phyloP scores from a whole-genome alignment of 2,888 invertebrate genomes.

The Atherix ibis region DNA sequence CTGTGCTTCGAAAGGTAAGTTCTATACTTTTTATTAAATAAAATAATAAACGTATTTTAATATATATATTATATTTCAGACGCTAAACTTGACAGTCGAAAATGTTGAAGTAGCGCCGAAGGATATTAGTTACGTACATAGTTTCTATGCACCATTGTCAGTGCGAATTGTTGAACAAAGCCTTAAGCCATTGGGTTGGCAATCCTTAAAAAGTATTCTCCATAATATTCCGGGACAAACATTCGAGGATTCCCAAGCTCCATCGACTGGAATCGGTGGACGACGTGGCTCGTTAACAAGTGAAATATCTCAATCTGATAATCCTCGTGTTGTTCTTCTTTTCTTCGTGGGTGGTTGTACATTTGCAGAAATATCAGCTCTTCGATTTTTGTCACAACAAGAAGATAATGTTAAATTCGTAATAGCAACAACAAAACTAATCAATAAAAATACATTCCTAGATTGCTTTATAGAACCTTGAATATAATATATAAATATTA shows the following conservation, averaged over 20 bases:
- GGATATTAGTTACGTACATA: slow-evolving; percentile 83
- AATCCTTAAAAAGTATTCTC: slow-evolving; percentile 66
- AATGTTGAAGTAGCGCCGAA: slow-evolving; percentile 70
- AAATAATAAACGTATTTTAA: not conserved
- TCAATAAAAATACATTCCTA: slow-evolving; percentile 77
- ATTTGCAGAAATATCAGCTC: slow-evolving; percentile 75
- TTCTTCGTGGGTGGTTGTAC: slow-evolving; percentile 97
- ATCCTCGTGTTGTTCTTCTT: slow-evolving; percentile 56
- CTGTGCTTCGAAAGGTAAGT: slow-evolving; percentile 54
- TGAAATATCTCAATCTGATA: slow-evolving; percentile 36
- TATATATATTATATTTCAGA: slow-evolving; percentile 30
- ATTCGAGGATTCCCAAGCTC: slow-evolving; percentile 47
- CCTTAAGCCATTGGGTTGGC: slow-evolving; percentile 59
- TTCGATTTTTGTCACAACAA: slow-evolving; percentile 56
- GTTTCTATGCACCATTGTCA: slow-evolving; percentile 85
- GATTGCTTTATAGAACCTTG: slow-evolving; percentile 49
- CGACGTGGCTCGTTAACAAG: slow-evolving; percentile 42
- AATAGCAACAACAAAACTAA: slow-evolving; percentile 79
- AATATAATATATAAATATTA: no score
- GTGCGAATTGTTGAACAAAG: slow-evolving; percentile 72
- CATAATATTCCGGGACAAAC: slow-evolving; percentile 67
- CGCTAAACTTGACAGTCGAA: slow-evolving; percentile 72
- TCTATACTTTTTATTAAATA: not conserved
- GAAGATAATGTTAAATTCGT: slow-evolving; percentile 78
- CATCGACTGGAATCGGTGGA: slow-evolving; percentile 38